phyloP scores from a whole-genome alignment of 2,797 vertebrate species.

The Poeciliopsis paucimaculata region DNA sequence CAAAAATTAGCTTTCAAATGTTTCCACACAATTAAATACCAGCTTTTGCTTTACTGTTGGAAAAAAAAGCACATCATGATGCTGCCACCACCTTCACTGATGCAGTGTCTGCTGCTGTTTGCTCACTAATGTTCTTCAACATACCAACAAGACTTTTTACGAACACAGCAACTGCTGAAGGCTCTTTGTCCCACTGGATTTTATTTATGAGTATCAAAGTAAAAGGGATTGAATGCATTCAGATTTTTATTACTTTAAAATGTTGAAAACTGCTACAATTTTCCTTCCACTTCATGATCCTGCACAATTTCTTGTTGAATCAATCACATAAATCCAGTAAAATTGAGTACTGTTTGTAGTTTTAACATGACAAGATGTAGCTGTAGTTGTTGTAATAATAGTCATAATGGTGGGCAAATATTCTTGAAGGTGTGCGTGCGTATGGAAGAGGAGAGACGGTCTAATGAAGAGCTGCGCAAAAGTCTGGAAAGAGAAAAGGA shows the following conservation, averaged over 20 bases:
- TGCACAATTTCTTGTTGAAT: not conserved
- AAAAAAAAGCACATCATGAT: not conserved
- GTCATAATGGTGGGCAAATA: slow-evolving; percentile 24
- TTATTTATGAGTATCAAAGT: not conserved
- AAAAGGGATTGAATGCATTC: not conserved
- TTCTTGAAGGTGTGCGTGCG: slow-evolving; percentile 68
- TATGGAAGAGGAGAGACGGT: slow-evolving; percentile 86
- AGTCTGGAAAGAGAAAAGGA: slow-evolving; percentile 86
- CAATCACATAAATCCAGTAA: not conserved
- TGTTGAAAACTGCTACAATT: not conserved
- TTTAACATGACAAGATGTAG: not conserved
- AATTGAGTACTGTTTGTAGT: not conserved
- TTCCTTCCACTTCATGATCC: not conserved
- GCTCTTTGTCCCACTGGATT: not conserved
- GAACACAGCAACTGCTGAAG: not conserved
- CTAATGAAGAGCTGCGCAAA: slow-evolving; percentile 79
- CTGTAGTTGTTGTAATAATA: not conserved
- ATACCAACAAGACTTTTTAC: not conserved
- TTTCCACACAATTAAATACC: not conserved
- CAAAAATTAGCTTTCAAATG: not conserved
- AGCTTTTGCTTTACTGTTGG: not conserved
- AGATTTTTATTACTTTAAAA: not conserved
- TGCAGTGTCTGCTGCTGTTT: not conserved
- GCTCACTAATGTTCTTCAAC: not conserved
- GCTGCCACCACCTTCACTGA: not conserved